Evolutionary conservation across 2,797 vertebrate genomes (phyloP).

Genomic region (Amphiprion clarkii): DNA sequence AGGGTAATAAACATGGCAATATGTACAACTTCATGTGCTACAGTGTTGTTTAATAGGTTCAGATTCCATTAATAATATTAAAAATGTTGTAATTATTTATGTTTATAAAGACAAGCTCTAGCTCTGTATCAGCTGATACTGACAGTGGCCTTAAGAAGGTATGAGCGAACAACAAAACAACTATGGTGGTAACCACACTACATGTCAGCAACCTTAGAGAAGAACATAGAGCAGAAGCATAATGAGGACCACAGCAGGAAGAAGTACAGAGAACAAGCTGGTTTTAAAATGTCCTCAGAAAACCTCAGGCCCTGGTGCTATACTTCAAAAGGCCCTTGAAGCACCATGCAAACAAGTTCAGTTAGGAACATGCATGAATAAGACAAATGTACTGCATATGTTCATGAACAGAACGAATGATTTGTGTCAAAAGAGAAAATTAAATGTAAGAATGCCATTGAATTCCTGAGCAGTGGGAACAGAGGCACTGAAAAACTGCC

Average conservation of each 20-base stretch:
- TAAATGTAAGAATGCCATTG: slow-evolving; percentile 1
- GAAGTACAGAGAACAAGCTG: background rate
- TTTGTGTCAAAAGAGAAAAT: background rate
- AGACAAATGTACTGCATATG: background rate
- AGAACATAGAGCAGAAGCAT: background rate
- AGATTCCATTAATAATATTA: too few species aligned
- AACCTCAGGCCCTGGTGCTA: slow-evolving; percentile 2
- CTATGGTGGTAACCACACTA: slow-evolving; percentile 12
- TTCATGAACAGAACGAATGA: background rate
- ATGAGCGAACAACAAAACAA: slow-evolving; percentile 27
- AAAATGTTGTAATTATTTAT: too few species aligned
- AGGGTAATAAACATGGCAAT: background rate
- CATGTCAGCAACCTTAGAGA: slow-evolving; percentile 12
- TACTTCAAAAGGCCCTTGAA: background rate
- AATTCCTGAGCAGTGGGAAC: slow-evolving; percentile 2
- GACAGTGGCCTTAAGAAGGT: background rate
- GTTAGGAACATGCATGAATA: background rate
- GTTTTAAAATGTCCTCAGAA: slow-evolving; percentile 8
- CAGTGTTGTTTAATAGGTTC: background rate
- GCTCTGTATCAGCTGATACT: slow-evolving; percentile 1
- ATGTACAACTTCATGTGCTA: background rate
- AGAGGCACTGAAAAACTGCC: background rate
- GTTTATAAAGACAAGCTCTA: background rate
- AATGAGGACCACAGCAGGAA: slow-evolving; percentile 13
- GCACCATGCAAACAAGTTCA: slow-evolving; percentile 10